Conservation (phyloP, 2,888 invertebrate species). For the Chalcosyrphus nemorum region DNA sequence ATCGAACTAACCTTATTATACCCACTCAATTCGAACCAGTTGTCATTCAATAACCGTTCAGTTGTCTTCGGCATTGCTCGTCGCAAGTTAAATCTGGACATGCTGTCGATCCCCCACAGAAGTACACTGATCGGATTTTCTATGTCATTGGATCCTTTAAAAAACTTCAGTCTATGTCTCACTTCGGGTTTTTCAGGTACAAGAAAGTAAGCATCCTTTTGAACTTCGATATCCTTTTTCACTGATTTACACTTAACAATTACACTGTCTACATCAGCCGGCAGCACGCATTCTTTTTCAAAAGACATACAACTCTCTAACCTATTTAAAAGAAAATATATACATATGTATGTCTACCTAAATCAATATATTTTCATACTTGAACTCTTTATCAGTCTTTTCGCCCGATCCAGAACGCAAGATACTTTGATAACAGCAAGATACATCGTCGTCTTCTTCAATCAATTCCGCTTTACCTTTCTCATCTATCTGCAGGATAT, state of each 20-base stretch:
- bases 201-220: conserved; percentile 83
- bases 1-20: conserved; percentile 84
- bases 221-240: conserved; percentile 75
- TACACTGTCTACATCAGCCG: conserved; percentile 75
- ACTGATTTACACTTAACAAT: conserved; percentile 80
- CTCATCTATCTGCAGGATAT: conserved; percentile 74
- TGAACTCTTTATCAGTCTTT: conserved; percentile 76
- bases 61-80: conserved; percentile 89
- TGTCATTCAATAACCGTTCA: conserved; percentile 85
- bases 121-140: conserved; percentile 84
- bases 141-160: background rate
- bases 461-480: conserved; percentile 24
- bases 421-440: conserved; percentile 79
- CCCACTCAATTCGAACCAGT: conserved; percentile 88
- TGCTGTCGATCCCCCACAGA: conserved; percentile 91
- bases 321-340: conserved; percentile 64
- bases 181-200: conserved; percentile 82
- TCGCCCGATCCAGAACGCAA: conserved; percentile 76
- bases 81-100: conserved; percentile 90
- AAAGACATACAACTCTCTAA: conserved; percentile 75
- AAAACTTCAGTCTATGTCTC: background rate
- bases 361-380: conserved; percentile 74
- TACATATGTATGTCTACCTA: background rate
- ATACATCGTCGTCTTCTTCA: conserved; percentile 65
- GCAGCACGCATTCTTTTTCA: conserved; percentile 75